Conservation (phyloP, 2,797 vertebrate genomes). For the Sitta carolinensis region DNA sequence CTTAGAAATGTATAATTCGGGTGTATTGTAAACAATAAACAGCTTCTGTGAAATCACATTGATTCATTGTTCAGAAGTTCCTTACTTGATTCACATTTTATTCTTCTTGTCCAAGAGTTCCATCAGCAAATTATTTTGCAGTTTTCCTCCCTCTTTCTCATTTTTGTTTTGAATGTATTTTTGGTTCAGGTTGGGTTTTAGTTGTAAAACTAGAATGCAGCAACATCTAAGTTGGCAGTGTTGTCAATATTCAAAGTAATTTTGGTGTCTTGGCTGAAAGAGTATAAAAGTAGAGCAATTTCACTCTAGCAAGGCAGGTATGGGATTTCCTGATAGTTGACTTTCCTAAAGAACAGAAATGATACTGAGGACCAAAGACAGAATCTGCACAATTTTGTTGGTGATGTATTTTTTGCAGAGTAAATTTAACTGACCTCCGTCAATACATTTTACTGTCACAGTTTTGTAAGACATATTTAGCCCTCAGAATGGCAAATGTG, state of each 20-base stretch:
- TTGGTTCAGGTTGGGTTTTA: background rate
- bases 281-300: background rate
- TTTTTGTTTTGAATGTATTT: background rate
- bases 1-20: too few species aligned
- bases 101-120: background rate
- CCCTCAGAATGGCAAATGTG: background rate
- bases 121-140: background rate
- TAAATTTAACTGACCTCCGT: conserved; percentile 40
- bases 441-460: conserved; percentile 1
- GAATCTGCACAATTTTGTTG: background rate
- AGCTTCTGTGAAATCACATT: too few species aligned
- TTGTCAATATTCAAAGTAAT: background rate
- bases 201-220: background rate
- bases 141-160: background rate
- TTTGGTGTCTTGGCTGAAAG: background rate
- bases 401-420: background rate
- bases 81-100: background rate
- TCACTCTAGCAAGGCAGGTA: background rate
- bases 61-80: too few species aligned
- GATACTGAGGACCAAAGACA: background rate
- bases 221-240: background rate
- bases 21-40: too few species aligned
- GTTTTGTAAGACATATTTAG: background rate
- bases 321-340: background rate
- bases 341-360: background rate